Evolutionary conservation across 2,888 invertebrate species (phyloP).

Genomic region (Nymphalis c-album): DNA sequence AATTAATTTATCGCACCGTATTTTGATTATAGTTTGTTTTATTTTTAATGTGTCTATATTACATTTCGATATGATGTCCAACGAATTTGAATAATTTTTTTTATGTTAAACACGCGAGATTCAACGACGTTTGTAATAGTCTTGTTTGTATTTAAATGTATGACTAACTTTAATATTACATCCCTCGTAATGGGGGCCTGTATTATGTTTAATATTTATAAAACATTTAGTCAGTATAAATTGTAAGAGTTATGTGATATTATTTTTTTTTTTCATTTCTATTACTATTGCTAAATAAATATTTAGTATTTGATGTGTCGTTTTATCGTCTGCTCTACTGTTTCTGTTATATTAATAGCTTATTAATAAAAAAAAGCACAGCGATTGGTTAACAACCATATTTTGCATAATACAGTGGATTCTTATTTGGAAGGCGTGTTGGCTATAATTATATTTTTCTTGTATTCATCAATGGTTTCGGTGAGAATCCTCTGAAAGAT

Average conservation of each 20-base stretch:
- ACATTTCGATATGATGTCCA: conserved; percentile 1
- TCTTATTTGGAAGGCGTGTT: conserved; percentile 13
- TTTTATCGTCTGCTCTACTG: conserved; percentile 25
- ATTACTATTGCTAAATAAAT: conserved; percentile 65
- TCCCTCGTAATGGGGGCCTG: conserved; percentile 23
- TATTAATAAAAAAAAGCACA: conserved; percentile 17
- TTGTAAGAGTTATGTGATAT: conserved; percentile 74
- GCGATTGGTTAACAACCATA: conserved; percentile 8
- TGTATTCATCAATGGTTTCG: conserved; percentile 71
- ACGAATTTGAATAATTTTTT: too few relatives aligned
- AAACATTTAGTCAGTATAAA: conserved; percentile 57
- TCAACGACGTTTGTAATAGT: conserved; percentile 1
- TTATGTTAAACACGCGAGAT: conserved; percentile 8
- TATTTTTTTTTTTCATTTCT: conserved; percentile 53
- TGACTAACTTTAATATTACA: conserved; percentile 28
- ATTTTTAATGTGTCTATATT: conserved; percentile 13
- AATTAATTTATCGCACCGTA: conserved; percentile 17
- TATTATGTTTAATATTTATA: conserved; percentile 39
- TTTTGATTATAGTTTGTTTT: conserved; percentile 2
- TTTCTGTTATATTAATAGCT: conserved; percentile 16
- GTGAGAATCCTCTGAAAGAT: conserved; percentile 70
- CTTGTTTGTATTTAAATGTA: conserved; percentile 41
- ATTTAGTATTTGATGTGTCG: conserved; percentile 39
- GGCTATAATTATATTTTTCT: conserved; percentile 50
- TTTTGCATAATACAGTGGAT: background rate